A percentile compares a stretch with the other conserved stretches of the same genome.
Conservation (phyloP, 2,888 invertebrate species). For the Leptinotarsa peninsularis region DNA sequence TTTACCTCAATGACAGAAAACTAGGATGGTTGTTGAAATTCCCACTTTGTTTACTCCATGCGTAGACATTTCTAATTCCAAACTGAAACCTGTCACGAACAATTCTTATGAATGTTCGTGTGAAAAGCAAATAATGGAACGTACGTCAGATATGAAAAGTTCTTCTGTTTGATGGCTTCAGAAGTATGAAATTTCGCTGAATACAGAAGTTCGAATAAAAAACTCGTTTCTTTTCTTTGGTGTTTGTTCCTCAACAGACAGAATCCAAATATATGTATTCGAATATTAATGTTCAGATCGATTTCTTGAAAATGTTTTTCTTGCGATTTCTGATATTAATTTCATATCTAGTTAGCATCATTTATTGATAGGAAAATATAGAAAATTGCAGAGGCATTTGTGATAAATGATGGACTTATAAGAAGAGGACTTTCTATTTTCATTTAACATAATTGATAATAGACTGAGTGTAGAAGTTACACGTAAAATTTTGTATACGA, state of each 20-base stretch:
- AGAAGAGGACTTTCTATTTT: too few species aligned
- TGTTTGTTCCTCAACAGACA: not conserved
- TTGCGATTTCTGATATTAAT: too few species aligned
- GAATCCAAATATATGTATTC: not conserved
- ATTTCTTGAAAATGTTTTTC: not conserved
- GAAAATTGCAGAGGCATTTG: too few species aligned
- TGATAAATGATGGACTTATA: too few species aligned
- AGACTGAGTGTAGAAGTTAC: too few species aligned
- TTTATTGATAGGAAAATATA: too few species aligned
- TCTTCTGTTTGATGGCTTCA: not conserved
- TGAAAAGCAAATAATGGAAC: not conserved
- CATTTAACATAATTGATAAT: too few species aligned
- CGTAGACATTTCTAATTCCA: not conserved
- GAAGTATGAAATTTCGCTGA: not conserved
- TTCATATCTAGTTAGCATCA: too few species aligned
- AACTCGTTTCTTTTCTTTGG: conserved; percentile 5
- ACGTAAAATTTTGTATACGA: too few species aligned
- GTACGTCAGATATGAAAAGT: not conserved
- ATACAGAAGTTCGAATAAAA: not conserved
- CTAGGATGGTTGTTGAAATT: too few species aligned
- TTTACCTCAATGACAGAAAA: too few species aligned
- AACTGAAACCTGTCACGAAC: not conserved
- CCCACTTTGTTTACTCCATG: too few species aligned
- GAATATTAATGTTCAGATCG: not conserved
- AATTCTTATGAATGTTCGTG: not conserved